phyloP scores from a whole-genome alignment of 2,888 invertebrate genomes.

The Cheilosia scutellata region DNA sequence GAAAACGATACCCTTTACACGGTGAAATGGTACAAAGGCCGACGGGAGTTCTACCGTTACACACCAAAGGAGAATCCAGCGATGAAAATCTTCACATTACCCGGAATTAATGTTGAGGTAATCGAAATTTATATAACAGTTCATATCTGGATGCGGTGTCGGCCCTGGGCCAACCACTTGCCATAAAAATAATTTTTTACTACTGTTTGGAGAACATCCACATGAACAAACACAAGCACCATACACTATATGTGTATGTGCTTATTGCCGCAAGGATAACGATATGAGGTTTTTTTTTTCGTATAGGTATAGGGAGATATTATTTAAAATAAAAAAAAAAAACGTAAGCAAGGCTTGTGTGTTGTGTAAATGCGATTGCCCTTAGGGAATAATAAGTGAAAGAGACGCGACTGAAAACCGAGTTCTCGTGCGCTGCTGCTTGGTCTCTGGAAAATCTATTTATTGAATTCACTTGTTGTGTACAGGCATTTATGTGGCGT shows the following conservation, averaged over 20 bases:
- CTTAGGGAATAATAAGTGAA: constrained; percentile 56
- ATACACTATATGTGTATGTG: constrained; percentile 25
- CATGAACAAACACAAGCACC: not conserved
- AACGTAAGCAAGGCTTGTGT: constrained; percentile 13
- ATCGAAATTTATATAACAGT: constrained; percentile 84
- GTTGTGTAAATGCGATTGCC: constrained; percentile 14
- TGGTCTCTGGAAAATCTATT: constrained; percentile 40
- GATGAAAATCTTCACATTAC: constrained; percentile 88
- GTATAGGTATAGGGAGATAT: constrained; percentile 43
- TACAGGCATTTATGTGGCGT: constrained; percentile 19
- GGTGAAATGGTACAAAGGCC: constrained; percentile 95
- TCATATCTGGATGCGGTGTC: constrained; percentile 22
- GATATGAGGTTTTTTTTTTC: constrained; percentile 40
- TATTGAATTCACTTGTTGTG: constrained; percentile 61
- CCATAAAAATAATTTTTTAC: constrained; percentile 58
- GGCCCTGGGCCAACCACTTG: not conserved
- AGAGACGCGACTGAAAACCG: constrained; percentile 11
- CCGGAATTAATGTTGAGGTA: constrained; percentile 92
- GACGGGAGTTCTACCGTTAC: constrained; percentile 93
- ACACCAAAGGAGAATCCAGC: constrained; percentile 90
- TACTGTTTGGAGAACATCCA: constrained; percentile 29
- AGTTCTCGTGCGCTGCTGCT: too few relatives aligned
- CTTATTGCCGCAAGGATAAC: constrained; percentile 62
- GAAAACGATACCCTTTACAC: constrained; percentile 92
- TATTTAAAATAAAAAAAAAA: constrained; percentile 69